Percentiles rank a stretch among this genome's conserved stretches.
Evolutionary conservation across 2,797 vertebrate species (phyloP).

Genomic region (Smutsia temminckii): DNA sequence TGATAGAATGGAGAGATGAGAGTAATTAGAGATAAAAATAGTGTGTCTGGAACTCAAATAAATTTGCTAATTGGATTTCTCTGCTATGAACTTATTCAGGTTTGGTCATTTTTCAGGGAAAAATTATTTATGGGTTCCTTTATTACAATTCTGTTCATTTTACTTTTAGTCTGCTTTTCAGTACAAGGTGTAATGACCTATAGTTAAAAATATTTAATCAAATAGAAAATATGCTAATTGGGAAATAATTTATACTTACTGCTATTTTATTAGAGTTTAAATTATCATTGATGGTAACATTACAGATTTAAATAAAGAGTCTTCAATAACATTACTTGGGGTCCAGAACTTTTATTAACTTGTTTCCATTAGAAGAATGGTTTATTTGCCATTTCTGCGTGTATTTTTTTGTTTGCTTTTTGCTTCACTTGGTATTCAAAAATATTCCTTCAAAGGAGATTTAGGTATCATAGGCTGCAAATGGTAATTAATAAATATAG

Average conservation of each 20-base stretch:
- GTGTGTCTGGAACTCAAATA: not conserved
- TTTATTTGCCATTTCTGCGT: not conserved
- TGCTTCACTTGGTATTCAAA: constrained; percentile 59
- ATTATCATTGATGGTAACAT: not conserved
- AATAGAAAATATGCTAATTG: constrained; percentile 35
- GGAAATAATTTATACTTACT: constrained; percentile 26
- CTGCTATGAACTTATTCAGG: not conserved
- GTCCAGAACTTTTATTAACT: constrained; percentile 59
- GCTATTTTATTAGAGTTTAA: constrained; percentile 17
- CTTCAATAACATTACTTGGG: constrained; percentile 26
- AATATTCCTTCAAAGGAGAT: constrained; percentile 61
- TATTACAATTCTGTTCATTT: constrained; percentile 33
- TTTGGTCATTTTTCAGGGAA: not conserved
- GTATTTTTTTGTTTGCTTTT: not conserved
- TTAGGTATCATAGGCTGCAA: not conserved
- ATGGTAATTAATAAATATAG: not conserved
- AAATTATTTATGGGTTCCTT: not conserved
- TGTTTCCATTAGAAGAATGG: constrained; percentile 56
- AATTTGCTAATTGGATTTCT: constrained; percentile 15
- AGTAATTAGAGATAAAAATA: constrained; percentile 47
- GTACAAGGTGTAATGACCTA: constrained; percentile 2
- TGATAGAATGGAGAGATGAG: not conserved
- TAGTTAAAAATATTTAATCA: constrained; percentile 44
- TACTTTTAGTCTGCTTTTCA: constrained; percentile 39
- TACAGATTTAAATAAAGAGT: constrained; percentile 66